Evolutionary conservation across 2,113 vertebrate species (phyloP).

Genomic region (Charadrius vociferus): DNA sequence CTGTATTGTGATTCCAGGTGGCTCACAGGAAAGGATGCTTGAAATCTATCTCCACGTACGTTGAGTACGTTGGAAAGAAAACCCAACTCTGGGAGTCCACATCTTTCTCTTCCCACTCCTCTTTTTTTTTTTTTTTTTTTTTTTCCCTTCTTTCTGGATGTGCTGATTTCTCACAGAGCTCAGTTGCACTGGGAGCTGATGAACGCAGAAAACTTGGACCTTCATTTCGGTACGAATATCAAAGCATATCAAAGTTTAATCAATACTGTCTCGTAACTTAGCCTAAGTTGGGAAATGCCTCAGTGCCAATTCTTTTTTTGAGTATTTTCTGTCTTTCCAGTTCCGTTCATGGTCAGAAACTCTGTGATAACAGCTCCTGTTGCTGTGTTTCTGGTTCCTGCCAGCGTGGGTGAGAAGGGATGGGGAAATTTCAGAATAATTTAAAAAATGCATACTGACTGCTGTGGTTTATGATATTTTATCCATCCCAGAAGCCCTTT

Average conservation of each 20-base stretch:
- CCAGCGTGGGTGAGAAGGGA: accelerated
- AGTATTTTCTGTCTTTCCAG: neutral
- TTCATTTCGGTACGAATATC: neutral
- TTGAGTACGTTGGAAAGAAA: neutral
- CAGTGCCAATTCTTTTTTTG: neutral
- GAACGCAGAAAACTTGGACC: neutral
- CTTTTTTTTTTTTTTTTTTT: too few relatives aligned
- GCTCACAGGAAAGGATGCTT: neutral
- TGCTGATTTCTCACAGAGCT: neutral
- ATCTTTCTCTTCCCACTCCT: neutral
- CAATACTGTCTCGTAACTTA: neutral
- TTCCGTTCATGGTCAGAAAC: neutral
- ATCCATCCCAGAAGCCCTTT: neutral
- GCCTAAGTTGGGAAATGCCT: neutral
- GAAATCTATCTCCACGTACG: accelerated
- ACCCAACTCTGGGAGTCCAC: neutral
- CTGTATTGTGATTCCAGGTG: neutral
- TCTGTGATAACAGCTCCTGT: neutral
- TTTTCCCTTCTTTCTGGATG: accelerated
- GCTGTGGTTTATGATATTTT: accelerated
- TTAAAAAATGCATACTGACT: accelerated
- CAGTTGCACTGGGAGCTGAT: neutral
- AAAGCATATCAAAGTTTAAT: neutral
- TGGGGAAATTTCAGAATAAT: neutral
- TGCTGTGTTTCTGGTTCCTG: neutral